Conservation (phyloP, 2,797 vertebrate genomes). For the Orestias chungarensis region DNA sequence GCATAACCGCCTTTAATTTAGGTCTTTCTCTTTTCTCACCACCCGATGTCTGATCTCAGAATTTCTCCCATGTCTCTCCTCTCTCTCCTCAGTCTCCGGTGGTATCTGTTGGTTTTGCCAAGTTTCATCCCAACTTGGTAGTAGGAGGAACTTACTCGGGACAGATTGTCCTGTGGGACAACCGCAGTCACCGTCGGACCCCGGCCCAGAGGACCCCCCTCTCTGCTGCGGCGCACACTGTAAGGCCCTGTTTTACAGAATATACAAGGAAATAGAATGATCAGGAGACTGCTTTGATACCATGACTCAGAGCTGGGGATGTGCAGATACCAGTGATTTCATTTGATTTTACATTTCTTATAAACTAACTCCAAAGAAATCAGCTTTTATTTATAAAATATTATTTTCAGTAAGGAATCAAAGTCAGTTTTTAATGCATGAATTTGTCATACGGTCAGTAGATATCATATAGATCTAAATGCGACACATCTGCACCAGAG, state of each 20-base stretch:
- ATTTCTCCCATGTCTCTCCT: constrained; percentile 17
- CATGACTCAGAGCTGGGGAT: too few relatives aligned
- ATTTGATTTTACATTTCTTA: too few relatives aligned
- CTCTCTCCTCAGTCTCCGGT: constrained; percentile 88
- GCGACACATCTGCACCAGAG: too few relatives aligned
- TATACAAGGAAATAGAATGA: not conserved
- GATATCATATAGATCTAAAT: too few relatives aligned
- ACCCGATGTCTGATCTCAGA: constrained; percentile 25
- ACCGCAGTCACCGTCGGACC: constrained; percentile 94
- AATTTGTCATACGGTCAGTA: too few relatives aligned
- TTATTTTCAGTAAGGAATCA: too few relatives aligned
- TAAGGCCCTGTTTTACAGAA: constrained; percentile 62
- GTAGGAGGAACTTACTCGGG: constrained; percentile 96
- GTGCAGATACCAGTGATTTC: too few relatives aligned
- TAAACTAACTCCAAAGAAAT: too few relatives aligned
- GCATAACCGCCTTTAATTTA: constrained; percentile 44
- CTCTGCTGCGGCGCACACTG: constrained; percentile 95
- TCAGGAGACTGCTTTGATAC: not conserved
- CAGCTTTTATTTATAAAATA: too few relatives aligned
- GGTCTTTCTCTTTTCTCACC: constrained; percentile 46
- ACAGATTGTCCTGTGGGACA: constrained; percentile 98
- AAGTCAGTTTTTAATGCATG: too few relatives aligned
- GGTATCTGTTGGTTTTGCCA: constrained; percentile 96
- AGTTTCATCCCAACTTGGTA: constrained; percentile 95
- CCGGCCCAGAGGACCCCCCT: constrained; percentile 95